These are phyloP conservation scores for Zosterops borbonicus DNA, from an alignment of 2,113 vertebrate genomes.

Conservation along the genomic window DNA sequence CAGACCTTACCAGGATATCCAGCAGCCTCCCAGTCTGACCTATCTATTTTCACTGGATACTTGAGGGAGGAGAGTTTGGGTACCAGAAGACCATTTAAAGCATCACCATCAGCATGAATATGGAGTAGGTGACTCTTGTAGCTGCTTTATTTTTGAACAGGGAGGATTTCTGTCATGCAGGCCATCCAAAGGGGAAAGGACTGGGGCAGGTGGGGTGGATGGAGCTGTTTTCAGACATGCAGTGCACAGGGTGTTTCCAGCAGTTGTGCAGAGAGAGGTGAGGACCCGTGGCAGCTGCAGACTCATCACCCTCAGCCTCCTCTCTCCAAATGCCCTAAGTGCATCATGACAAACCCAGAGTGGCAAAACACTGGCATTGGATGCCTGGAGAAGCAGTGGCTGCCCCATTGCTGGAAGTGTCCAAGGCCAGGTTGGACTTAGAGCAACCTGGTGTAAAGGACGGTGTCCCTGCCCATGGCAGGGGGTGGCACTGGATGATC, in stretches of 20 bases:
- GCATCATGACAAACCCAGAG: accelerated
- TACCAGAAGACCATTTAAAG: neutral
- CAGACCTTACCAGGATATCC: neutral
- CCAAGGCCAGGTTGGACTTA: neutral
- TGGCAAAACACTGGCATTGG: neutral
- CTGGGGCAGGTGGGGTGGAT: neutral
- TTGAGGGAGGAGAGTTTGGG: neutral
- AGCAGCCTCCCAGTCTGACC: accelerated
- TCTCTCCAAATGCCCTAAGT: neutral
- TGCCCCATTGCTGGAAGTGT: neutral
- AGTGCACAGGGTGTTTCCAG: neutral
- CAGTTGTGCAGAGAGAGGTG: neutral
- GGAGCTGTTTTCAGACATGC: neutral
- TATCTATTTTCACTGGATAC: neutral
- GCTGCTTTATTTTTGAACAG: neutral
- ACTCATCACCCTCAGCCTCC: neutral
- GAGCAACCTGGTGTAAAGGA: neutral
- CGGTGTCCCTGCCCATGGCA: neutral
- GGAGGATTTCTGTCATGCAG: neutral
- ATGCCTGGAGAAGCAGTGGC: neutral
- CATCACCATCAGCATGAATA: neutral
- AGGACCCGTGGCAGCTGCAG: neutral
- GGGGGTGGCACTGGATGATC: neutral
- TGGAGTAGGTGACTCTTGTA: neutral
- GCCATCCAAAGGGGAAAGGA: neutral